Evolutionary conservation across 2,113 vertebrate genomes (phyloP).

Genomic region (Salvelinus namaycush): DNA sequence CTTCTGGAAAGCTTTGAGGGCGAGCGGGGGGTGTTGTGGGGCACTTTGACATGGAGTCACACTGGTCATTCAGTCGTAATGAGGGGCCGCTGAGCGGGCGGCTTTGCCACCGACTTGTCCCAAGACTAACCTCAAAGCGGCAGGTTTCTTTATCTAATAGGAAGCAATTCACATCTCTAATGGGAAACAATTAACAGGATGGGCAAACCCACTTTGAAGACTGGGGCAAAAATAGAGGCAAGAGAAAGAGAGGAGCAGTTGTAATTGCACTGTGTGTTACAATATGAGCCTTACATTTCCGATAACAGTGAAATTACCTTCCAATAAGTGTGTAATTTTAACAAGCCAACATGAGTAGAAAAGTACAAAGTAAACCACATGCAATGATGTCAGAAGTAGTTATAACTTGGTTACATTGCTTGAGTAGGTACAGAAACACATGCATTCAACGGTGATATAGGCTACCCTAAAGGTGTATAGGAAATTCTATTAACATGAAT

Average conservation of each 20-base stretch:
- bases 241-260: no score
- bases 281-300: no score
- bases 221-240: neutral
- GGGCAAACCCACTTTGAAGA: constrained; percentile 22
- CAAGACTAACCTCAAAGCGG: constrained; percentile 70
- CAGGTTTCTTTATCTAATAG: constrained; percentile 75
- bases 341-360: no score
- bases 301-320: no score
- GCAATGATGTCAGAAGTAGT: no score
- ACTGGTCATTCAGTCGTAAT: constrained; percentile 83
- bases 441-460: no score
- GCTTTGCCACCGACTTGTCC: constrained; percentile 60
- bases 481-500: no score
- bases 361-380: no score
- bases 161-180: constrained; percentile 57
- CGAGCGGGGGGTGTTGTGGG: constrained; percentile 32
- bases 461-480: no score
- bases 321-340: no score
- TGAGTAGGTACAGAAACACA: no score
- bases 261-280: neutral
- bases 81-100: constrained; percentile 74
- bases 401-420: no score
- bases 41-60: constrained; percentile 76
- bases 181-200: constrained; percentile 80
- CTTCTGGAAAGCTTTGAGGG: constrained; percentile 79